phyloP scores from a whole-genome alignment of 2,888 invertebrate genomes.

The Bugulina stolonifera region DNA sequence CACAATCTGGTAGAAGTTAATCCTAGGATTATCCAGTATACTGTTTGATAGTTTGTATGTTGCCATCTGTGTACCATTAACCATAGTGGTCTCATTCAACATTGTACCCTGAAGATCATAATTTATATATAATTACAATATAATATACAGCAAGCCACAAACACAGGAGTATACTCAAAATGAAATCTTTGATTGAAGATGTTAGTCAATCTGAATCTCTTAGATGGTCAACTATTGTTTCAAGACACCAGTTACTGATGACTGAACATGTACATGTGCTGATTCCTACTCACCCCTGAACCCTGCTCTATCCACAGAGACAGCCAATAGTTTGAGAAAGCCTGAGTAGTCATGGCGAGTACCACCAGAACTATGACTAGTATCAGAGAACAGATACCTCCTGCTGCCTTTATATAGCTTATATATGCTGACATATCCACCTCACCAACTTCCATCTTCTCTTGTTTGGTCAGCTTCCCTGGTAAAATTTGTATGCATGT shows the following conservation, averaged over 20 bases:
- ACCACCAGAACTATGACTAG: conserved; percentile 24
- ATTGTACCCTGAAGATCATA: too few species aligned
- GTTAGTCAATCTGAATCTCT: too few species aligned
- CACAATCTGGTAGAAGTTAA: neutral
- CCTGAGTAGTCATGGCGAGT: conserved; percentile 27
- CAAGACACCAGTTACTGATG: too few species aligned
- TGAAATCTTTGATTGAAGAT: too few species aligned
- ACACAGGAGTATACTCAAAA: too few species aligned
- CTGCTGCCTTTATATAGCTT: conserved; percentile 27
- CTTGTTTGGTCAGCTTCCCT: conserved; percentile 28
- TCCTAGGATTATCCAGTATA: neutral
- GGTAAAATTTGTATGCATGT: too few species aligned
- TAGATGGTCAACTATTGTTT: too few species aligned
- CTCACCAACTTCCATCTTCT: conserved; percentile 28
- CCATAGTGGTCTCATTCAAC: neutral
- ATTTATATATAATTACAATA: too few species aligned
- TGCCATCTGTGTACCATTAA: neutral
- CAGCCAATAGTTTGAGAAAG: conserved; percentile 40
- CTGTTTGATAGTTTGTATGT: neutral
- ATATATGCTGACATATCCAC: conserved; percentile 28
- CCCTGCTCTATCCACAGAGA: conserved; percentile 37
- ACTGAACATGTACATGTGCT: too few species aligned
- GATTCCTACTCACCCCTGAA: conserved; percentile 4
- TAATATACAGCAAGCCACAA: too few species aligned
- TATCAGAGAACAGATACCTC: neutral